Evolutionary conservation across 2,888 invertebrate genomes (phyloP), one percentile per base, ranked within the genome.

Genomic region (Agrochola macilenta): DNA sequence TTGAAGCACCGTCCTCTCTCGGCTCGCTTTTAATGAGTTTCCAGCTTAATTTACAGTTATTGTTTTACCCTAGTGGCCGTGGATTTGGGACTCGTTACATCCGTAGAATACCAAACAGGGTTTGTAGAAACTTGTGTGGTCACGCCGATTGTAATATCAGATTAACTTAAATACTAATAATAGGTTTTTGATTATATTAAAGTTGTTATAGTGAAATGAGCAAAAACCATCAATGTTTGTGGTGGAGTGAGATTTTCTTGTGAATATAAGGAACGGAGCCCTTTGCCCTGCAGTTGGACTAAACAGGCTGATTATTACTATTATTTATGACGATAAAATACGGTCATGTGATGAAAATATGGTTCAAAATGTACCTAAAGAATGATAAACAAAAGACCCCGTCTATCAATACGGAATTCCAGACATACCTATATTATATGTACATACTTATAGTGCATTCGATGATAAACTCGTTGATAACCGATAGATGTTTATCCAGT

Each of bases 41-140:
- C 90, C 88, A 93, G 93, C 87, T 94, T 94, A 95, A 95, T 95
- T 95, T 95, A 95, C 95, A 92, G 95, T 94, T 95, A 96, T 96
- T 95, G 95, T 95, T 95, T 93, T 91, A 94, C 93, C 93, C 94
- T 87, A 89, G 91, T 90, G 91, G 90, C 91, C 89, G 91, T 91
- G 91, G 91, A 93, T 93, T 93, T 91, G 85, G 90, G 91, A 90
- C 90, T 92, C 89, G 91, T 90, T 90, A 92, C 92, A 89, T 89
- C 89, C 87, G 89, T 88, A 90, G 92, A 93, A 94, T 93, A 91
- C 88, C 87, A 88, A 92, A 92, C 90, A 87, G 89, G 89, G 90
- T 90, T 90, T 87, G 86, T 87, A 84, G 84, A 89, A 91, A 92
- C 87, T 89, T 90, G 89, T 87, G 88, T 86, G 89, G 90, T 90